Base-by-base conservation (phyloP, 2,888 invertebrate species). In the Flexamia atlantica region DNA sequence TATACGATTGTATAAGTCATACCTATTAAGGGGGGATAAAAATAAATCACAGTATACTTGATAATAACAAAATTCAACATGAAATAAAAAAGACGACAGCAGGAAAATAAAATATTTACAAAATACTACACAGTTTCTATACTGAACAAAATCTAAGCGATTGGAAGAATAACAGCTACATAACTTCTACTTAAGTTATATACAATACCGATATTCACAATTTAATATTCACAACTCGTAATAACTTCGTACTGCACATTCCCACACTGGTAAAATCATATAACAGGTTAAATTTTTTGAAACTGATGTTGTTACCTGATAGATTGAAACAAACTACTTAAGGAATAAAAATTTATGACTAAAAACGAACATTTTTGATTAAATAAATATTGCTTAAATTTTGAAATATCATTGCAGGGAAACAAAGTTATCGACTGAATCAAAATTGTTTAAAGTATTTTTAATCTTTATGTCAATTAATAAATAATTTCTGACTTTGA, bases 191-290 rank as follows among this genome's bases (percentile, higher is more conserved):
- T 40, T 17, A 72, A 50, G 17, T 46, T 76, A 76, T 76, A 40
- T 76, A 76, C 76, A 76, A 76, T 42, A 76, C 76, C 76, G 50
- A 76, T 76, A 76, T 76, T 76, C 76, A 76, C 76, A 76, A 28
- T 76, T 76, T 76, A 76, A 46, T 76, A 76, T 76, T 76, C 76
- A 76, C 76, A 76, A 46, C 64, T 64, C 64, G 64, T 64, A 64
- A 64, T 28, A 64, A 30, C 30, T 53, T 64, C 17, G 25, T 25
- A 14, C 60, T 23, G 25, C 60, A 60, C 60, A 25, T 25, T 9
- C 64, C 64, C 64, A 64, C 64, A 64, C 12, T 28, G 12, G 12
- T 12, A 46, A 2, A 14, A 9, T 17, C 7, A 9, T 14, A 17
- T 46, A 46, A 46, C 14, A 4, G 17, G 46, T 46, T 14, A 46